Conservation (phyloP, 1,140 invertebrate species). For the Apocrypta bakeri region DNA sequence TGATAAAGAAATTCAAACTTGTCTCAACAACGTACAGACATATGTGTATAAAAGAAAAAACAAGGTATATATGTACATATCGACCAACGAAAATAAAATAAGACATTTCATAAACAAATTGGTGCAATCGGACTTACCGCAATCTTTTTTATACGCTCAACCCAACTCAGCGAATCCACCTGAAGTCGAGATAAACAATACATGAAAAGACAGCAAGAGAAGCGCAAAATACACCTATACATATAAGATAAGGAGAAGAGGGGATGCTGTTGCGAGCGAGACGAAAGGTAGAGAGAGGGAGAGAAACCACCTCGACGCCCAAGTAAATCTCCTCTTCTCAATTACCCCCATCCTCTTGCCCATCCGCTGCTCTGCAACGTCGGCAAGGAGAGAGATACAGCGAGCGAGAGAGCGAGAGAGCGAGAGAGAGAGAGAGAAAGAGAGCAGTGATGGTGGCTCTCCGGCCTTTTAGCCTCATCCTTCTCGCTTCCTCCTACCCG, state of each 20-base stretch:
- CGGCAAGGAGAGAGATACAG: constrained; percentile 37
- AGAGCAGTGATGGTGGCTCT: constrained; percentile 35
- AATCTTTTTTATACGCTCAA: background rate
- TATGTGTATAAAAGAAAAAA: background rate
- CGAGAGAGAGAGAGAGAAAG: no score
- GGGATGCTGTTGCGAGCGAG: background rate
- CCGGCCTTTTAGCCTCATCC: constrained; percentile 53
- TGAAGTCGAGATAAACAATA: constrained; percentile 38
- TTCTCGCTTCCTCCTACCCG: constrained; percentile 27
- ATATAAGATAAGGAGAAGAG: background rate
- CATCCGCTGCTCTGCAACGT: background rate
- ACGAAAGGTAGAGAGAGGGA: constrained; percentile 16
- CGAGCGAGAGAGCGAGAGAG: no score
- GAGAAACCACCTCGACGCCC: constrained; percentile 54
- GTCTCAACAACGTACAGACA: background rate
- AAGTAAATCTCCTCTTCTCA: constrained; percentile 74
- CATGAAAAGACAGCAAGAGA: constrained; percentile 35
- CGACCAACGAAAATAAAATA: background rate
- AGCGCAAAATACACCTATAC: constrained; percentile 27
- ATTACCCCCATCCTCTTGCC: constrained; percentile 64
- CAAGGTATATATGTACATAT: background rate
- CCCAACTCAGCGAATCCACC: constrained; percentile 18
- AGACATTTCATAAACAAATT: background rate
- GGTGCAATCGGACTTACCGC: background rate
- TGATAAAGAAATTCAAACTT: background rate